A percentile compares a stretch with the other conserved stretches of the same genome.
Evolutionary conservation across 30 jellyfish, hydroid and myxozoan genomes (phyloP).

Genomic region (Cassiopea xamachana): DNA sequence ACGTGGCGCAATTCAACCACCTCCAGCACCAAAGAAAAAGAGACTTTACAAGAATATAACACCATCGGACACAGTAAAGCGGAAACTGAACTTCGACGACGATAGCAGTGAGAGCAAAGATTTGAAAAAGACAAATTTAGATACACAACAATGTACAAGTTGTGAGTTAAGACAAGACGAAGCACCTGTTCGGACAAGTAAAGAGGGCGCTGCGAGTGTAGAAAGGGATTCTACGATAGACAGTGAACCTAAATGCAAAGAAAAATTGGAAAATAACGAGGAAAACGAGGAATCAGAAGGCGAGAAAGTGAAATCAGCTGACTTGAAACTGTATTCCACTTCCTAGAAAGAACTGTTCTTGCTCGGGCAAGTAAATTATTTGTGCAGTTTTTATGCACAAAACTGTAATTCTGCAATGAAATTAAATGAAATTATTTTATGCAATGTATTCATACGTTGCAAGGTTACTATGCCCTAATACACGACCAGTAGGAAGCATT

Average conservation of each 20-base stretch:
- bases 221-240: not conserved
- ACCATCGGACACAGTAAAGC: conserved; percentile 53
- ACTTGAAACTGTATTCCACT: not conserved
- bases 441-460: too few relatives aligned
- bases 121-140: not conserved
- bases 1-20: conserved; percentile 56
- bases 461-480: too few relatives aligned
- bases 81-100: conserved; percentile 57
- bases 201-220: not conserved
- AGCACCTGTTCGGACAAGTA: not conserved
- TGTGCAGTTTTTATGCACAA: not conserved
- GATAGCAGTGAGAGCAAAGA: not conserved
- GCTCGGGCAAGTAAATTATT: not conserved
- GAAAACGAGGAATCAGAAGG: not conserved
- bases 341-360: conserved; percentile 3
- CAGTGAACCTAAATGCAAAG: too few relatives aligned
- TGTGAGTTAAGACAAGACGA: not conserved
- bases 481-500: not conserved
- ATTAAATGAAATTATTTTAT: too few relatives aligned
- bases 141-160: not conserved
- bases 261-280: not conserved
- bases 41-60: conserved; percentile 18
- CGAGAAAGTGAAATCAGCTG: not conserved
- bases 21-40: conserved; percentile 65
- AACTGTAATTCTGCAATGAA: not conserved